These are phyloP conservation scores for Opisthograptis luteolata DNA, from an alignment of 2,888 invertebrate species.

Conservation along the genomic window DNA sequence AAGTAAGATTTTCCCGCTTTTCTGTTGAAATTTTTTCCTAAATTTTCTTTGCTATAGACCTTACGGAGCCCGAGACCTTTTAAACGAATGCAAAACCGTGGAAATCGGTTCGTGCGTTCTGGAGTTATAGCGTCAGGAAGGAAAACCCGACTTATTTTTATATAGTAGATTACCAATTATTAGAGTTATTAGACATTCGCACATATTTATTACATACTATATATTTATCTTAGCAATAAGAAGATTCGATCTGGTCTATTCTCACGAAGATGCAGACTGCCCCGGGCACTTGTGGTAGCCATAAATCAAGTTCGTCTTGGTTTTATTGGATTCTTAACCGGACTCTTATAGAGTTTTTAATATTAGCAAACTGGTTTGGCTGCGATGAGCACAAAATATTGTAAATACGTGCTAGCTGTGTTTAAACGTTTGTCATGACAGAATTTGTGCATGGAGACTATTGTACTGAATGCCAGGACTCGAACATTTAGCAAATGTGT, in stretches of 20 bases:
- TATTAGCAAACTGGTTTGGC: constrained; percentile 49
- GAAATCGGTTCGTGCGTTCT: too few relatives aligned
- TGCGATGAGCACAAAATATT: constrained; percentile 35
- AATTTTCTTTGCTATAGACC: too few relatives aligned
- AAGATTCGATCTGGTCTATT: not conserved
- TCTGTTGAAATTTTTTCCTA: too few relatives aligned
- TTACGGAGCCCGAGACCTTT: too few relatives aligned
- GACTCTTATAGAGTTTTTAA: constrained; percentile 40
- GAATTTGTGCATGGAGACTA: not conserved
- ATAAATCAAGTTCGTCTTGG: constrained; percentile 41
- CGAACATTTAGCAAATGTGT: too few relatives aligned
- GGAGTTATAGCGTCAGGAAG: too few relatives aligned
- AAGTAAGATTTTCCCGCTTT: too few relatives aligned
- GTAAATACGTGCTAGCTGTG: constrained; percentile 1
- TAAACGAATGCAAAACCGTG: too few relatives aligned
- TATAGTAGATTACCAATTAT: too few relatives aligned
- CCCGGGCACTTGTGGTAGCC: constrained; percentile 17
- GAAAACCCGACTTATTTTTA: too few relatives aligned
- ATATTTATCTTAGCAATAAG: too few relatives aligned
- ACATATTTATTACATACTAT: constrained; percentile 5
- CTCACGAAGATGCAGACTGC: constrained; percentile 4
- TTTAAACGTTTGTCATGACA: not conserved
- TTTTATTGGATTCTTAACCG: constrained; percentile 42
- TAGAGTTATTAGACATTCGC: not conserved
- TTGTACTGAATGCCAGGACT: not conserved